Conservation (phyloP, 2,113 vertebrate genomes). For the Actenoides lindsayi region DNA sequence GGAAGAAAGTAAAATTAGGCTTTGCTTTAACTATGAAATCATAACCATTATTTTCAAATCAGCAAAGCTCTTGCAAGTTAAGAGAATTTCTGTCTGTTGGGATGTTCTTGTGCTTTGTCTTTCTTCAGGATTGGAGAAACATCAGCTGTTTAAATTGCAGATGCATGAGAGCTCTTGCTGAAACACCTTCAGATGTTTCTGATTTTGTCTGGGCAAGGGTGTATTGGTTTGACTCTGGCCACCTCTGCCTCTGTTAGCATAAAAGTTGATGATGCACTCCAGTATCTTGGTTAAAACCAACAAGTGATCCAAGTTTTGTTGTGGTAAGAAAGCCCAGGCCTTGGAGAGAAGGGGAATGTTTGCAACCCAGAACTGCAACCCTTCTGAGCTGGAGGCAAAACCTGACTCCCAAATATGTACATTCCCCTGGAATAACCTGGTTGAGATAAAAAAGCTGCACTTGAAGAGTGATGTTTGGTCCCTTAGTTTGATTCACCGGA, state of each 20-base stretch:
- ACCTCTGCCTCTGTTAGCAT: neutral
- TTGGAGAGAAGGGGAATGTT: neutral
- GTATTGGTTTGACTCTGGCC: neutral
- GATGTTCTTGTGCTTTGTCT: neutral
- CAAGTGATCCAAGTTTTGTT: accelerated
- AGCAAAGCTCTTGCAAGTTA: too few species aligned
- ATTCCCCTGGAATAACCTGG: accelerated
- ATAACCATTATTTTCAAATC: neutral
- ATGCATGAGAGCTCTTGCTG: neutral
- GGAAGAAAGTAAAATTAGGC: neutral
- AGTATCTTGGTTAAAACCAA: neutral
- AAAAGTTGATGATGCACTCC: neutral
- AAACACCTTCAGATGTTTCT: neutral
- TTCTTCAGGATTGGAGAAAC: neutral
- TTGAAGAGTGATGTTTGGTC: neutral
- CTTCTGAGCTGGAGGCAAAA: neutral
- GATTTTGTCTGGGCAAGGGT: neutral
- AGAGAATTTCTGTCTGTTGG: neutral
- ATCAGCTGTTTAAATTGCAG: neutral
- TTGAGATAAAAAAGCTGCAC: neutral
- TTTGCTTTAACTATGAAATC: neutral
- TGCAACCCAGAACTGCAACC: neutral
- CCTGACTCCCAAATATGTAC: accelerated
- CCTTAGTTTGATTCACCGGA: neutral
- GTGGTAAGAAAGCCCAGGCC: neutral